phyloP scores from a whole-genome alignment of 35 echinoderm and acorn worm species.

The Anneissia japonica region DNA sequence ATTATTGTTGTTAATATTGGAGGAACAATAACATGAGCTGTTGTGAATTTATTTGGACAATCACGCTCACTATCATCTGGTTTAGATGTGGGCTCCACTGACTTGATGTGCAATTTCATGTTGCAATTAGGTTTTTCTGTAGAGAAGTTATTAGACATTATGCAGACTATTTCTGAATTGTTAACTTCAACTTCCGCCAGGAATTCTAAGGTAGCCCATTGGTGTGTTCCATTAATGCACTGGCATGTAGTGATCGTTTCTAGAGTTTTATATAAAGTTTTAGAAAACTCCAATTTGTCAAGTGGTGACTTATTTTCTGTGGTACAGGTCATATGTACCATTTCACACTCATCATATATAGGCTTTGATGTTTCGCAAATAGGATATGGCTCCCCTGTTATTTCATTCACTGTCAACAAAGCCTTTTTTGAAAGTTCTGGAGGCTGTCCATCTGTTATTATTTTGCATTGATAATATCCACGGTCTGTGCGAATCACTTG shows the following conservation, averaged over 20 bases:
- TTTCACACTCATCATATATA: neutral
- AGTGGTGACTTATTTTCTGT: neutral
- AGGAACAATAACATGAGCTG: no score
- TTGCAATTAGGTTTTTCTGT: no score
- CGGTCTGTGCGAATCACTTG: no score
- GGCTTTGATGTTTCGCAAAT: neutral
- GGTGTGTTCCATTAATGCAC: neutral
- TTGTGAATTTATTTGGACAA: no score
- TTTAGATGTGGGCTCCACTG: no score
- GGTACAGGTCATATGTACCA: neutral
- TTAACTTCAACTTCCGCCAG: neutral
- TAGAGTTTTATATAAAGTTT: no score
- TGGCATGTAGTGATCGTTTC: neutral
- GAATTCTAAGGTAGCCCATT: neutral
- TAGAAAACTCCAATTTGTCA: no score
- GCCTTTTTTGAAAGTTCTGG: neutral
- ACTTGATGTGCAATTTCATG: no score
- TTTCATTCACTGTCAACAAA: neutral
- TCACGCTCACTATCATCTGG: no score
- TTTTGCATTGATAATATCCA: neutral
- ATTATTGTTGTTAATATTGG: no score
- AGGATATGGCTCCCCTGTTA: neutral
- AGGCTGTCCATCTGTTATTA: no score
- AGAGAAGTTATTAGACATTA: neutral
- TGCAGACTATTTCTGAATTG: neutral